phyloP scores from a whole-genome alignment of 2,113 vertebrate species.

The Smithornis capensis region DNA sequence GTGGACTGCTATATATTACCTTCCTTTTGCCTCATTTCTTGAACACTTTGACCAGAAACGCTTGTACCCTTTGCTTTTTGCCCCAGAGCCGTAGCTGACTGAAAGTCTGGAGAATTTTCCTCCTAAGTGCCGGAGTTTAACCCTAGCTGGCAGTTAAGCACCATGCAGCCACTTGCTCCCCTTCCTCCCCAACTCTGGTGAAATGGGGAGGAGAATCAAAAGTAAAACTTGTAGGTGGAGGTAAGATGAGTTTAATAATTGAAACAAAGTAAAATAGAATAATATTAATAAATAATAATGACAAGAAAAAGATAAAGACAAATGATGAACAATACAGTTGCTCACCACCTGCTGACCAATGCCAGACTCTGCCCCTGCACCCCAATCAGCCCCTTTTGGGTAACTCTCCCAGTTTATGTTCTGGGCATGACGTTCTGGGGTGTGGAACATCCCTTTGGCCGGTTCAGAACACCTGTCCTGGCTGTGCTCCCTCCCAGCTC shows the following conservation, averaged over 20 bases:
- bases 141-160: background rate
- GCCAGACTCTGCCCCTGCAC: background rate
- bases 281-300: background rate
- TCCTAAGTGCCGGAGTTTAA: background rate
- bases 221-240: background rate
- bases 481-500: background rate
- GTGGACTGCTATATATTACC: background rate
- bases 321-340: background rate
- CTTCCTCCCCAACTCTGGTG: too few species aligned
- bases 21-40: background rate
- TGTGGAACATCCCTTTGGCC: background rate
- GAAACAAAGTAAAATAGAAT: background rate
- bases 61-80: background rate
- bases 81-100: background rate
- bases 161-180: background rate
- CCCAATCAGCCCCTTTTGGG: background rate
- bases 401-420: background rate
- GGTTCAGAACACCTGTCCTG: background rate
- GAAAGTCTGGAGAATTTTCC: background rate
- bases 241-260: background rate
- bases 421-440: background rate
- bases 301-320: background rate
- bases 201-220: background rate
- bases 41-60: background rate
- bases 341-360: background rate